Evolutionary conservation across 2,888 invertebrate genomes (phyloP), one percentile per base, ranked within the genome.

Genomic region (Metalampra italica): DNA sequence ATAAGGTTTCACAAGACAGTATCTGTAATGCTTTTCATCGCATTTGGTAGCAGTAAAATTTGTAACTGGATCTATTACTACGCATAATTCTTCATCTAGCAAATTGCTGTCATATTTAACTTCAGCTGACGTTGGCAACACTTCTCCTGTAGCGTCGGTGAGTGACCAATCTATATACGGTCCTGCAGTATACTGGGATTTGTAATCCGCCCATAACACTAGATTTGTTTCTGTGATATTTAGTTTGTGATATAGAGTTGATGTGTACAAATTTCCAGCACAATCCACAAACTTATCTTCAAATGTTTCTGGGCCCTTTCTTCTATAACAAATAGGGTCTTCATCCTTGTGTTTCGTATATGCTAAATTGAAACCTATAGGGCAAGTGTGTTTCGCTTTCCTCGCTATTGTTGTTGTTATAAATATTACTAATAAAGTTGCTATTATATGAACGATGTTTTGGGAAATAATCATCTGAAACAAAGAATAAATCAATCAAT

Each of bases 121-220:
- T 15, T 78, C 71, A 51, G 67, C 75, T 0, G 75, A 67, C 0
- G 65, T 59, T 15, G 62, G 49, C 8, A 86, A 51, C 0, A 76
- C 53, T 7, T 69, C 56, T 9, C 82, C 83, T 15, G 70, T 68
- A n/a, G 63, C 55, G 37, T 75, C 68, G 8, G 80, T 78, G 45
- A 68, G 77, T 1, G 85, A 80, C 75, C 77, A 78, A 52, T 88
- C 86, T 3, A 87, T 64, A 53, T 82, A 88, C 1, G 82, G 80
- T 1, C 90, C 90, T 2, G 87, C 85, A 5, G 80, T 75, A 52
- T 90, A 88, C 14, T 77, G 47, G 1, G 82, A 71, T 52, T 73
- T 84, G 58, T 81, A 89, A 46, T 90, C 88, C 0, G 83, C 78
- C 90, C 90, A 90, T 58, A 89, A 55, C n/a, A 62, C 59, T 22